phyloP scores from a whole-genome alignment of 2,888 invertebrate species.

The Melangyna quadrimaculata region DNA sequence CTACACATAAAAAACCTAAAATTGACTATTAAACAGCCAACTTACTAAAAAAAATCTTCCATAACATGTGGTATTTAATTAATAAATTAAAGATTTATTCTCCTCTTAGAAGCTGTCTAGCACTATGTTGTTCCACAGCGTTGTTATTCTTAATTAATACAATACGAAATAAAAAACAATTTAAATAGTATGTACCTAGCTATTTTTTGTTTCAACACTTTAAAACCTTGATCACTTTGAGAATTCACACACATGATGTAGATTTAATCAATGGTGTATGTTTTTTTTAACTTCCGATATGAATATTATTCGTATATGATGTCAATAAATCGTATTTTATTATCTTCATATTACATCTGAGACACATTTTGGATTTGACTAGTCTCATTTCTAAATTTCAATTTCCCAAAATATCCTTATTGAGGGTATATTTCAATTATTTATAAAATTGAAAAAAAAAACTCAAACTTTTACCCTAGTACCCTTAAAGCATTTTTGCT shows the following conservation, averaged over 20 bases:
- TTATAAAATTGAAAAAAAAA: neutral
- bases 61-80: no score
- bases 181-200: no score
- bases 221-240: neutral
- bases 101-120: no score
- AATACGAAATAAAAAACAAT: no score
- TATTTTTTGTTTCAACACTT: no score
- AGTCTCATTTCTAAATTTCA: neutral
- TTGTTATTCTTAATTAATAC: no score
- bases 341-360: neutral
- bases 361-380: neutral
- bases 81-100: no score
- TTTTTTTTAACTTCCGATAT: neutral
- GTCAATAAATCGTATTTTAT: neutral
- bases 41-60: no score
- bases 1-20: no score
- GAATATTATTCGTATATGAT: neutral
- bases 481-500: neutral
- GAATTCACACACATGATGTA: neutral
- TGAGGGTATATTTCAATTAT: neutral
- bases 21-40: no score
- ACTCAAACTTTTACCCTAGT: neutral
- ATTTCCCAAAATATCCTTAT: conserved; percentile 1
- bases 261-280: neutral
- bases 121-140: no score